These are phyloP conservation scores for Eueides isabella DNA, from an alignment of 1,140 invertebrate species.

Conservation along the genomic window DNA sequence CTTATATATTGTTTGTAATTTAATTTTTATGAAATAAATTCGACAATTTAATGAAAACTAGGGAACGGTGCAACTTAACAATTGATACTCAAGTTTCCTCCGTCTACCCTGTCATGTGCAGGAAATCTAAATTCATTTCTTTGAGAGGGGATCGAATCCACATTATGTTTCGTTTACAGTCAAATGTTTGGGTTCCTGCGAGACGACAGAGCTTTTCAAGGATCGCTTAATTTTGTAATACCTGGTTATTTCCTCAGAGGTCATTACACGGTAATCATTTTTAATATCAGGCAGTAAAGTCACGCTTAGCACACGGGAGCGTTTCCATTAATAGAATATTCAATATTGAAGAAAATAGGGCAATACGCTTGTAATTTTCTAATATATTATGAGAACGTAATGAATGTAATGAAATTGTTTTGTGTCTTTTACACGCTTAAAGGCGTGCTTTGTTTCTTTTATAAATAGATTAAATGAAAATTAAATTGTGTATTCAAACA, in stretches of 20 bases:
- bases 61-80: not conserved
- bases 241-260: not conserved
- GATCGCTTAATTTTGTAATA: not conserved
- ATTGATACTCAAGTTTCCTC: too few relatives aligned
- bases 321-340: not conserved
- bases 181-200: not conserved
- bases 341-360: not conserved
- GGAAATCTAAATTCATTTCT: not conserved
- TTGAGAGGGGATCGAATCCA: not conserved
- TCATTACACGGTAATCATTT: conserved; percentile 31
- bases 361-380: not conserved
- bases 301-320: conserved; percentile 7
- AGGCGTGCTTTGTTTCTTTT: not conserved
- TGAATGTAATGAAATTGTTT: not conserved
- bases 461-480: too few relatives aligned
- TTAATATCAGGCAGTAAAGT: conserved; percentile 20
- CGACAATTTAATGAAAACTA: too few relatives aligned
- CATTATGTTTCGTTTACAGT: not conserved
- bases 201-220: not conserved
- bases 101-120: too few relatives aligned
- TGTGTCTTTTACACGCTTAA: not conserved
- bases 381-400: not conserved
- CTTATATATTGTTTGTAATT: not conserved
- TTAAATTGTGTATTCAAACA: too few relatives aligned
- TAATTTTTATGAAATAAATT: too few relatives aligned